A percentile compares a stretch with the other conserved stretches of the same genome.
phyloP scores from a whole-genome alignment of 1,140 invertebrate genomes.

The Drosophila nannoptera region DNA sequence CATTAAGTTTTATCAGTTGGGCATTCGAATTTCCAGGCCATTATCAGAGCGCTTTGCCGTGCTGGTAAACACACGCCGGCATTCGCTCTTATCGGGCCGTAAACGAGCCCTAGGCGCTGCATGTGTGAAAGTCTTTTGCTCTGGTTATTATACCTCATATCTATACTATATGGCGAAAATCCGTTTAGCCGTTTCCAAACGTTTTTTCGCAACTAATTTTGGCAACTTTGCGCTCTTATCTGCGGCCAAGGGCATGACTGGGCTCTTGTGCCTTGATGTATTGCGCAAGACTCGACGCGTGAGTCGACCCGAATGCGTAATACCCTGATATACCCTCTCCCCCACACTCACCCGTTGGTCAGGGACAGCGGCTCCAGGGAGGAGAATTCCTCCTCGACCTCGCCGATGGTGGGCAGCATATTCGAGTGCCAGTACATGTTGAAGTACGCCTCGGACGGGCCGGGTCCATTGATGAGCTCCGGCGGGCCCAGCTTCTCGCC shows the following conservation, averaged over 20 bases:
- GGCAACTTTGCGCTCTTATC: not conserved
- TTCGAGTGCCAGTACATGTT: constrained; percentile 78
- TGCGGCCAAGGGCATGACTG: not conserved
- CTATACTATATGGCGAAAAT: constrained; percentile 6
- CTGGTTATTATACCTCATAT: not conserved
- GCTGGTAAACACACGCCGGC: constrained; percentile 63
- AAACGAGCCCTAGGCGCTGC: constrained; percentile 4
- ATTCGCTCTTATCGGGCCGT: constrained; percentile 60
- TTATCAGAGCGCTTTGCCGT: constrained; percentile 48
- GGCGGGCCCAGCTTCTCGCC: constrained; percentile 78
- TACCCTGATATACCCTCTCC: not conserved
- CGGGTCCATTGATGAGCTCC: constrained; percentile 74
- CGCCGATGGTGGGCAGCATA: constrained; percentile 83
- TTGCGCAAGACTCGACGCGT: constrained; percentile 9
- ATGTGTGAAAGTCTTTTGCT: constrained; percentile 26
- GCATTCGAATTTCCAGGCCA: constrained; percentile 21
- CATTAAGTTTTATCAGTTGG: constrained; percentile 50
- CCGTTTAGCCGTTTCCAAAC: constrained; percentile 10
- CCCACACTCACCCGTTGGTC: constrained; percentile 66
- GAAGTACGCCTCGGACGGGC: constrained; percentile 77
- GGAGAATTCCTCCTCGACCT: constrained; percentile 82
- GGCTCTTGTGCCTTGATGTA: not conserved
- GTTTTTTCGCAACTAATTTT: constrained; percentile 10
- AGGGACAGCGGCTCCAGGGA: constrained; percentile 73
- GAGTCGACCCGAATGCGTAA: no score